Evolutionary conservation across 2,797 vertebrate species (phyloP).

Genomic region (Xenentodon cancila): DNA sequence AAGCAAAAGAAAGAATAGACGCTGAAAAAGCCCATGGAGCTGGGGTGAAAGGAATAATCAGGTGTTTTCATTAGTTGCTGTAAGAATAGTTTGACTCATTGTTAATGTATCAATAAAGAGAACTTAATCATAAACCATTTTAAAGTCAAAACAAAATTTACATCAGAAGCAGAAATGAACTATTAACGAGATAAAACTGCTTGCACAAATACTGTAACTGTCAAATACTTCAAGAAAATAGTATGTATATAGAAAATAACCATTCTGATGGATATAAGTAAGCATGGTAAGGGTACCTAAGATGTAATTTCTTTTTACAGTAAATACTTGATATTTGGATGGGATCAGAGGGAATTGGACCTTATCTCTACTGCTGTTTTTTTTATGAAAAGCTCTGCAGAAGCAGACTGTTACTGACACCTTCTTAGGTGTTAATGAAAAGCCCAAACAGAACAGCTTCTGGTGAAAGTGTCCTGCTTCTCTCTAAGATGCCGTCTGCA

Average conservation of each 20-base stretch:
- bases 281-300: neutral
- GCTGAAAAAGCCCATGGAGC: neutral
- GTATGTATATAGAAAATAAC: too few relatives aligned
- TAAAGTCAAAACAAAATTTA: neutral
- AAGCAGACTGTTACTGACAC: slow-evolving; percentile 70
- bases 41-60: neutral
- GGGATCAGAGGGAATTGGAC: slow-evolving; percentile 28
- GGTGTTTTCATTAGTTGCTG: neutral
- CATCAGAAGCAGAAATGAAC: neutral
- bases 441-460: slow-evolving; percentile 57
- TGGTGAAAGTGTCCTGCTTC: slow-evolving; percentile 54
- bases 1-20: neutral
- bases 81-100: too few relatives aligned
- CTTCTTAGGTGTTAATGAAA: slow-evolving; percentile 80
- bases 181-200: neutral
- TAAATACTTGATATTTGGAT: neutral
- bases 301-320: slow-evolving; percentile 16
- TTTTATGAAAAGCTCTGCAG: slow-evolving; percentile 62
- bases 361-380: slow-evolving; percentile 53
- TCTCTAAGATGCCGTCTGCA: slow-evolving; percentile 27
- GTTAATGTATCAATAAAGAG: too few relatives aligned
- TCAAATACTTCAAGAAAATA: neutral
- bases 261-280: slow-evolving; percentile 7
- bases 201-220: neutral
- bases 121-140: neutral